Evolutionary conservation across 1,140 invertebrate genomes (phyloP).

Genomic region (Drosophila kurseongensis): DNA sequence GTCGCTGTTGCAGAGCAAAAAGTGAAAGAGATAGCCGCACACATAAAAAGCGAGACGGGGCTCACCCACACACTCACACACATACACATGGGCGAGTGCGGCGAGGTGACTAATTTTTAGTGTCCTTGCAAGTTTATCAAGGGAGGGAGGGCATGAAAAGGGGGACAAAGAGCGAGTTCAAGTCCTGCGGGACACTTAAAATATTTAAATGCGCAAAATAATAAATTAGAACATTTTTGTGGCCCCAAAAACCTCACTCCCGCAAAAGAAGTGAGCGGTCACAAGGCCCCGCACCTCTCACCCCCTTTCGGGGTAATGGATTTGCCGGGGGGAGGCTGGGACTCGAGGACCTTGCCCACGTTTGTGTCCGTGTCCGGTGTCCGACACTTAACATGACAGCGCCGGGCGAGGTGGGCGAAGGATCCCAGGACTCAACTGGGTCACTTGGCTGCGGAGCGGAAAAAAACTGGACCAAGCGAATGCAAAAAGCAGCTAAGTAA

Average conservation of each 20-base stretch:
- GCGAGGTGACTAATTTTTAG: slow-evolving; percentile 78
- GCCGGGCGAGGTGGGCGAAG: slow-evolving; percentile 17
- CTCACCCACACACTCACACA: not conserved
- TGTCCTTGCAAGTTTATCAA: slow-evolving; percentile 78
- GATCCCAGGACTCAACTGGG: slow-evolving; percentile 32
- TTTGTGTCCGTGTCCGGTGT: slow-evolving; percentile 39
- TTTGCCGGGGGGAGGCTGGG: slow-evolving; percentile 8
- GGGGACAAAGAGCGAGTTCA: slow-evolving; percentile 38
- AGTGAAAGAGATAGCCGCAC: slow-evolving; percentile 25
- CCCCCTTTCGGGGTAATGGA: slow-evolving; percentile 1
- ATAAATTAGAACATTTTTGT: slow-evolving; percentile 77
- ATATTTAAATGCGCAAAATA: slow-evolving; percentile 83
- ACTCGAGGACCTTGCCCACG: slow-evolving; percentile 25
- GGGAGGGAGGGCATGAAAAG: slow-evolving; percentile 9
- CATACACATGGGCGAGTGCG: slow-evolving; percentile 35
- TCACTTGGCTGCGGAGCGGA: slow-evolving; percentile 15
- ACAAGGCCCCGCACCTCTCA: slow-evolving; percentile 16
- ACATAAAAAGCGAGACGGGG: slow-evolving; percentile 2
- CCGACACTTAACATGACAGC: slow-evolving; percentile 64
- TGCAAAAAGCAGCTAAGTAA: slow-evolving; percentile 37
- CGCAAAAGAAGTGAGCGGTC: slow-evolving; percentile 32
- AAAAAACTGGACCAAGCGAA: slow-evolving; percentile 4
- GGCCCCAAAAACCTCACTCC: slow-evolving; percentile 1
- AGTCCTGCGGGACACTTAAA: slow-evolving; percentile 78
- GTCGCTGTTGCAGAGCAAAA: slow-evolving; percentile 24